phyloP scores from a whole-genome alignment of 2,797 vertebrate species.

The Crenuchus spilurus region DNA sequence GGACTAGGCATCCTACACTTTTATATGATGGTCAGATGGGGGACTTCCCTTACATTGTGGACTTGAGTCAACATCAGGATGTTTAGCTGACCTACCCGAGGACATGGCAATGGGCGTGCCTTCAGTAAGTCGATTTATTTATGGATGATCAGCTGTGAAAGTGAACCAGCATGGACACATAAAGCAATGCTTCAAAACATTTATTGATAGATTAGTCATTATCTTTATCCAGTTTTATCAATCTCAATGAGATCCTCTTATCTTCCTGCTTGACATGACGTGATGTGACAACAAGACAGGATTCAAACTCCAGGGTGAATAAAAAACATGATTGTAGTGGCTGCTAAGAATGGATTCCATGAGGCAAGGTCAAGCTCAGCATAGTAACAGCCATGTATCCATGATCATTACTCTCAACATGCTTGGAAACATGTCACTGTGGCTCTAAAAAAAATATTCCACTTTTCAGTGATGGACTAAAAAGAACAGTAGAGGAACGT shows the following conservation, averaged over 20 bases:
- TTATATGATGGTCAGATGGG: slow-evolving; percentile 38
- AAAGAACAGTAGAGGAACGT: slow-evolving; percentile 7
- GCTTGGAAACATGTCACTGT: no score
- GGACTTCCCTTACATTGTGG: neutral
- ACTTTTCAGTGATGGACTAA: neutral
- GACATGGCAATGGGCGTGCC: slow-evolving; percentile 15
- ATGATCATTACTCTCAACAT: no score
- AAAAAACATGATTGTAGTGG: neutral
- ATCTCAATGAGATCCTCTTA: slow-evolving; percentile 22
- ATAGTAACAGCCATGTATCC: neutral
- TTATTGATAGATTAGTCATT: slow-evolving; percentile 4
- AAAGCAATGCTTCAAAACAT: neutral
- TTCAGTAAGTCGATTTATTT: slow-evolving; percentile 15
- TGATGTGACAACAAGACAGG: slow-evolving; percentile 42
- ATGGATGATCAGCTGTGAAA: neutral
- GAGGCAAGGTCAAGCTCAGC: neutral
- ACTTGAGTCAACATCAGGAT: slow-evolving; percentile 26
- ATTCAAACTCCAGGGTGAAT: slow-evolving; percentile 46
- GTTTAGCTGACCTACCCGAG: neutral
- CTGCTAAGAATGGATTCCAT: neutral
- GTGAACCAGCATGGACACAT: neutral
- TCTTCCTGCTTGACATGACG: slow-evolving; percentile 20
- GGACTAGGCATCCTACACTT: slow-evolving; percentile 2
- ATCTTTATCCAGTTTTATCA: slow-evolving; percentile 39
- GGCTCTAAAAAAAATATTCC: no score